phyloP scores from a whole-genome alignment of 2,888 invertebrate genomes.

The Nomada lathburiana region DNA sequence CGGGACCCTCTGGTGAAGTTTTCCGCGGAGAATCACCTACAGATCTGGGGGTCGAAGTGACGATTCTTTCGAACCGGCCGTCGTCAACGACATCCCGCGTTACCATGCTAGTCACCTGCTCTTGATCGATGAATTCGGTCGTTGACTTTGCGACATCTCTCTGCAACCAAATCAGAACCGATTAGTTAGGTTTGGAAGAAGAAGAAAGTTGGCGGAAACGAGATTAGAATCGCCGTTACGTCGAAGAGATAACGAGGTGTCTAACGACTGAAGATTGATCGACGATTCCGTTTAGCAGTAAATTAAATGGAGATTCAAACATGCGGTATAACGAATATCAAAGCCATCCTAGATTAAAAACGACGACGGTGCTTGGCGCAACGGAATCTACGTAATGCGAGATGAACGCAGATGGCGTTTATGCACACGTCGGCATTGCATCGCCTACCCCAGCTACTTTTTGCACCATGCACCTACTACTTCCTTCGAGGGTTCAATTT shows the following conservation, averaged over 20 bases:
- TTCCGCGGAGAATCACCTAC: conserved; percentile 70
- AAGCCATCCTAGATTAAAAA: conserved; percentile 47
- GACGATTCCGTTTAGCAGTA: not conserved
- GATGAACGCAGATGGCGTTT: conserved; percentile 59
- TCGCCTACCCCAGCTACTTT: conserved; percentile 56
- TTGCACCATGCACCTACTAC: conserved; percentile 16
- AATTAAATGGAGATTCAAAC: too few relatives aligned
- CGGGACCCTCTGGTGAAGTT: conserved; percentile 74
- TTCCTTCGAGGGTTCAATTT: conserved; percentile 45
- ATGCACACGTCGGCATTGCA: conserved; percentile 60
- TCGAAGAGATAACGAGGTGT: conserved; percentile 3
- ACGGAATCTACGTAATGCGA: conserved; percentile 70
- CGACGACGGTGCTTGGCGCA: conserved; percentile 48
- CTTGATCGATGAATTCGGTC: conserved; percentile 76
- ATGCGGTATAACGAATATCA: conserved; percentile 31
- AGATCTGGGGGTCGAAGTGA: conserved; percentile 55
- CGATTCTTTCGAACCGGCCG: conserved; percentile 72
- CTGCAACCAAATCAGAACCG: conserved; percentile 63
- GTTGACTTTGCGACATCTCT: conserved; percentile 80
- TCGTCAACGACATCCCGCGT: conserved; percentile 79
- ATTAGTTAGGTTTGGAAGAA: not conserved
- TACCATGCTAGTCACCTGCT: conserved; percentile 80
- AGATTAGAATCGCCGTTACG: not conserved
- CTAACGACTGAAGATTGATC: not conserved
- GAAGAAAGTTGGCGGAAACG: not conserved